Evolutionary conservation across 2,113 vertebrate species (phyloP), one percentile per base, ranked within the genome.

Genomic region (Herpetotheres cachinnans): DNA sequence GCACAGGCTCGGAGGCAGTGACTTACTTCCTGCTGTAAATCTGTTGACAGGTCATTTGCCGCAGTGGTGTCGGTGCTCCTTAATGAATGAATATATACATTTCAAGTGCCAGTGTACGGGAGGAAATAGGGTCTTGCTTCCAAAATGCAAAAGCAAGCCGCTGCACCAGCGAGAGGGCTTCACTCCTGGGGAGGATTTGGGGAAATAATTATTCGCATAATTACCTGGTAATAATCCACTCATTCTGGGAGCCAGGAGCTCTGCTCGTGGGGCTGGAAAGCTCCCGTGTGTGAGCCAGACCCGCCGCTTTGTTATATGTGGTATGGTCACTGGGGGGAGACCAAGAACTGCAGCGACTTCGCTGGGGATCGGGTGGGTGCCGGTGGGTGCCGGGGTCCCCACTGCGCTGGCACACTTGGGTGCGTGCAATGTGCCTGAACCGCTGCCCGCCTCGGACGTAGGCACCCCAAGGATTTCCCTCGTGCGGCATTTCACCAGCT

Each of bases 21-120:
- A 96, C 95, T 97, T 94, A 96, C 89, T 97, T 98, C 96, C 96
- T 97, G 96, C 96, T 85, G 82, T 90, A 96, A 97, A 97, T 96
- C 95, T 96, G 95, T 94, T 67, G 38, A 96, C 96, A 98, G 96
- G 92, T 97, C 96, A 95, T 98, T 97, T 97, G 96, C 96, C 72
- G 80, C 90, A 54, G 94, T 11, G 29, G 91, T 70, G 52, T 96
- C 74, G 17, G 58, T 82, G 93, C 40, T 85, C 93, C 90, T 90
- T 97, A 96, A 97, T 96, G 93, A 97, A 90, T 40, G 59, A 97
- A 97, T 95, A 93, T 30, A 92, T 92, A 92, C 69, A 90, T 98
- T 95, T 96, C 86, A 79, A 95, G 69, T 52, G 74, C 69, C 66
- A 46, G 46, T 76, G 38, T 72, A 49, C 22, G 65, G 46, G 49